Base-by-base conservation (phyloP, 2,888 invertebrate species). In the Argyresthia goedartella region DNA sequence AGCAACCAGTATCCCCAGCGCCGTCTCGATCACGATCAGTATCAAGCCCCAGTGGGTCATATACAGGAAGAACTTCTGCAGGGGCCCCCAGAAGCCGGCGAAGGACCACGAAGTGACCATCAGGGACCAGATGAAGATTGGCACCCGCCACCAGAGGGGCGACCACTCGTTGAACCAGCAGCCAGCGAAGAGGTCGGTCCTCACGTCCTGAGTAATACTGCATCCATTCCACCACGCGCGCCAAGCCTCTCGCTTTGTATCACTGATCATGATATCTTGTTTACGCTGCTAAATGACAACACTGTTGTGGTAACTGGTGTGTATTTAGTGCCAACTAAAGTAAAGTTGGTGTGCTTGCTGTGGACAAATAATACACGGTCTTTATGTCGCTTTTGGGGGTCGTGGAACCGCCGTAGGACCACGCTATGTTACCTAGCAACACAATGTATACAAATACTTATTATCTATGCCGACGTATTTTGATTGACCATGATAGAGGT, bases 21-120 rank as follows among this genome's bases (percentile, higher is more conserved):
- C 57, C 0, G 79, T 69, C 58, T 85, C 81, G 45, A 77, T 53
- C 49, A 79, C 65, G 46, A 86, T 74, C 51, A 86, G 65, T 4
- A 81, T 57, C 39, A 88, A 70, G 1, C 88, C 88, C 88, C 88
- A 88, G 60, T 89, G 87, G 6, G 89, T 89, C 76, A 89, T 85
- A 62, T 88, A 89, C 15, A 89, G 66, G 54, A 86, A 71, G 69
- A 81, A 89, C 70, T 78, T 85, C 55, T 73, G 74, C 1, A 65
- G 64, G 1, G 79, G 76, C 14, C 81, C 81, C 81, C 84, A 84
- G 63, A 85, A 81, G 55, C 62, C 67, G 1, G 66, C 57, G 15
- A 75, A 62, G 0, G 85, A 81, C 73, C 77, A 76, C 51, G 66
- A 57, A 25, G 71, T 62, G 9, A 76, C 62, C 41, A 62, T 48